Conservation (phyloP, 1,140 invertebrate species). For the Drosophila bipectinata region DNA sequence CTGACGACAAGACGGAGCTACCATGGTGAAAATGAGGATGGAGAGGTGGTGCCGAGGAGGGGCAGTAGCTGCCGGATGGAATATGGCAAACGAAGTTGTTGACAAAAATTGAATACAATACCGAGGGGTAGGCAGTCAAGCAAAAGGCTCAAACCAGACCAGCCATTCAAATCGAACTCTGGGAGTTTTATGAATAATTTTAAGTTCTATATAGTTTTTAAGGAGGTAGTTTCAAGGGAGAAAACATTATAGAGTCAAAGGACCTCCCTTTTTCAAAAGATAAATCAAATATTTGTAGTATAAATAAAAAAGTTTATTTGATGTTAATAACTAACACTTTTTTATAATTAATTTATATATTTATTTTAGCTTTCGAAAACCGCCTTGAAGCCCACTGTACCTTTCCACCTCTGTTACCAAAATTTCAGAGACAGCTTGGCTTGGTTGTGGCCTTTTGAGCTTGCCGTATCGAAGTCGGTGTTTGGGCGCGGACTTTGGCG, state of each 20-base stretch:
- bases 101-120: conserved; percentile 80
- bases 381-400: conserved; percentile 9
- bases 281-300: no score
- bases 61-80: conserved; percentile 9
- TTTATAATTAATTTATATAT: not conserved
- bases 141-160: conserved; percentile 32
- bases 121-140: conserved; percentile 23
- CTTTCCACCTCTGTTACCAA: conserved; percentile 9
- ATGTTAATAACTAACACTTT: not conserved
- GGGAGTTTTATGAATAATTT: not conserved
- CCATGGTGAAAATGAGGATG: conserved; percentile 19
- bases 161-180: conserved; percentile 18
- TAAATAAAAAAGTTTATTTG: no score
- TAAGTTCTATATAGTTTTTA: not conserved
- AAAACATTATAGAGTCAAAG: no score
- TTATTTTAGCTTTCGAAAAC: not conserved
- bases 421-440: conserved; percentile 38
- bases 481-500: conserved; percentile 58
- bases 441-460: conserved; percentile 30
- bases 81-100: conserved; percentile 58
- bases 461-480: conserved; percentile 26
- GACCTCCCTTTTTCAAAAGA: no score
- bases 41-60: not conserved
- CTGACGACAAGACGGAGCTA: conserved; percentile 50
- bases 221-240: not conserved